A percentile compares a stretch with the other conserved stretches of the same genome.
Conservation (phyloP, 2,113 vertebrate genomes). For the Phylloscopus trochiloides region DNA sequence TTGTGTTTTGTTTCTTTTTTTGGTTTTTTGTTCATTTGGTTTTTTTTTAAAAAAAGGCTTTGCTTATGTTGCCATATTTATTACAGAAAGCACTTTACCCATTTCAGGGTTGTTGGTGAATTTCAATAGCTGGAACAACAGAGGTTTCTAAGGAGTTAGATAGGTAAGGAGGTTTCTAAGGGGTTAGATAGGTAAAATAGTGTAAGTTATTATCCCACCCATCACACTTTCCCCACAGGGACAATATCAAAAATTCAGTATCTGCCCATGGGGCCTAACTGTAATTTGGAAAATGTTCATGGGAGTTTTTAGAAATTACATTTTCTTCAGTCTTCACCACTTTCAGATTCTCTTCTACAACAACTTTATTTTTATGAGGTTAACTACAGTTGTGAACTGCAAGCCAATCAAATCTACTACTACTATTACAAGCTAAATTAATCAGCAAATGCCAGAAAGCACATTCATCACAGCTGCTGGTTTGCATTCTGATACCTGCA, state of each 20-base stretch:
- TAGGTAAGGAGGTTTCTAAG: neutral
- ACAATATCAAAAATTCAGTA: neutral
- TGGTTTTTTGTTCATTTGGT: neutral
- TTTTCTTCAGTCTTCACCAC: neutral
- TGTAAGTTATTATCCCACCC: neutral
- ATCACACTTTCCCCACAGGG: neutral
- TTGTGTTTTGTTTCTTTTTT: neutral
- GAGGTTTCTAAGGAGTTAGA: neutral
- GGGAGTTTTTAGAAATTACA: neutral
- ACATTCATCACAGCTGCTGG: neutral
- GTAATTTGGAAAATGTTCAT: neutral
- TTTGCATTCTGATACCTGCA: neutral
- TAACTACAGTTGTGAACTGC: slow-evolving; percentile 11
- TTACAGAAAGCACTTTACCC: neutral
- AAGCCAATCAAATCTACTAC: neutral
- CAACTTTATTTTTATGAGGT: neutral
- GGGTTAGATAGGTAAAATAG: neutral
- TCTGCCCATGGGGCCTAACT: neutral
- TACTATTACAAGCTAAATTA: neutral
- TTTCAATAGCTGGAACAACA: neutral
- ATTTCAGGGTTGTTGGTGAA: neutral
- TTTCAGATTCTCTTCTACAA: neutral
- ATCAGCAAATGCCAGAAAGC: neutral
- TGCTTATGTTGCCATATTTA: neutral
- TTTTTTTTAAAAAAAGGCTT: neutral